Percentiles rank a stretch among this genome's conserved stretches.
phyloP scores from a whole-genome alignment of 2,113 vertebrate genomes.

The Atrichornis clamosus region DNA sequence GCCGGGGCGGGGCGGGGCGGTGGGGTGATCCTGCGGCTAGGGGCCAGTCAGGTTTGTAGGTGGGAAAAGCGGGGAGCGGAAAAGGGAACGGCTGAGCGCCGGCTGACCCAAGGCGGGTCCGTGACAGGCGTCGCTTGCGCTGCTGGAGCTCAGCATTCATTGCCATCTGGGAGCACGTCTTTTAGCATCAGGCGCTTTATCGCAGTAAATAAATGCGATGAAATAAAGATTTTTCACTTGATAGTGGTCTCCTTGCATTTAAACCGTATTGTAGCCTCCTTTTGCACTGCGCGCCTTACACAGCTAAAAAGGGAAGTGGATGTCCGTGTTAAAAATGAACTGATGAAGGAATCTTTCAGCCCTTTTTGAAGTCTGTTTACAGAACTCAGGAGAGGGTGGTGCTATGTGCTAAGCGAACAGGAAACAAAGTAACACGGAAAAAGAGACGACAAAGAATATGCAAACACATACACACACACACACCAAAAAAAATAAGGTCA shows the following conservation, averaged over 20 bases:
- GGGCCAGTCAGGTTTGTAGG: fast-evolving
- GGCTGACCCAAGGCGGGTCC: too few species aligned
- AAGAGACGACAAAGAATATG: background rate
- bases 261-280: background rate
- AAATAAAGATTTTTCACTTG: background rate
- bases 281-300: background rate
- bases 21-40: background rate
- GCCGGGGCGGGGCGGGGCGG: background rate
- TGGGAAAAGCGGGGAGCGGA: background rate
- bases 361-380: background rate
- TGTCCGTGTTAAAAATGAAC: background rate
- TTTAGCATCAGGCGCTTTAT: background rate
- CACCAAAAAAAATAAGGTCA: background rate
- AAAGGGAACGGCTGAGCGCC: too few species aligned
- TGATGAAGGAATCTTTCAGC: background rate
- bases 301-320: background rate
- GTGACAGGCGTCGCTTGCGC: background rate
- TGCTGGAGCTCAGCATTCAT: fast-evolving
- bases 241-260: background rate
- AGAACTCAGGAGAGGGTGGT: background rate
- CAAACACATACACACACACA: too few species aligned
- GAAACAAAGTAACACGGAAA: fast-evolving
- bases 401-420: background rate
- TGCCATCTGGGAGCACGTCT: background rate
- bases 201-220: background rate